phyloP scores from a whole-genome alignment of 1,140 invertebrate species.

The Rhopalosiphum maidis region DNA sequence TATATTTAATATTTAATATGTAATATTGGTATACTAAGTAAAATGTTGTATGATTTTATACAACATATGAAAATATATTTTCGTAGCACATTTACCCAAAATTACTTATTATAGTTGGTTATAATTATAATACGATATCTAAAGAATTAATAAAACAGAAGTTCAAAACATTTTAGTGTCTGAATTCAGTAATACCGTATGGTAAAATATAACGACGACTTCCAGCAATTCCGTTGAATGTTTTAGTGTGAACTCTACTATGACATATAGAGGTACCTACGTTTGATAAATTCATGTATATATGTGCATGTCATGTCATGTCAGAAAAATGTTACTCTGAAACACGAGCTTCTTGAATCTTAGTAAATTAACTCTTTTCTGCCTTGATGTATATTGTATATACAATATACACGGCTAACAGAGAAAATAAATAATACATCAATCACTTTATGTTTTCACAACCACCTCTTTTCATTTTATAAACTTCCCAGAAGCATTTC shows the following conservation, averaged over 20 bases:
- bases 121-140: background rate
- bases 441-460: background rate
- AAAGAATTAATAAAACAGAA: background rate
- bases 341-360: background rate
- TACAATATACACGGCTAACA: background rate
- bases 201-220: background rate
- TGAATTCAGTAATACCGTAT: no score
- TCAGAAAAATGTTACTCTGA: background rate
- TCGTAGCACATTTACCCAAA: background rate
- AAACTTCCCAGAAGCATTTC: background rate
- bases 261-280: background rate
- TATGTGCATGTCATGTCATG: background rate
- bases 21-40: background rate
- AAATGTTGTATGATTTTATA: background rate
- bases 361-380: background rate
- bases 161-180: background rate
- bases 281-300: background rate
- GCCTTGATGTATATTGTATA: background rate
- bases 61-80: background rate
- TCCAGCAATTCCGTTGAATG: background rate
- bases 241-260: background rate
- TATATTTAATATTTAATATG: background rate
- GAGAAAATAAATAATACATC: background rate
- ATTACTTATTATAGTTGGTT: background rate
- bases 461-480: background rate